Conservation (phyloP, 2,113 vertebrate genomes). For the Sakesphorus luctuosus region DNA sequence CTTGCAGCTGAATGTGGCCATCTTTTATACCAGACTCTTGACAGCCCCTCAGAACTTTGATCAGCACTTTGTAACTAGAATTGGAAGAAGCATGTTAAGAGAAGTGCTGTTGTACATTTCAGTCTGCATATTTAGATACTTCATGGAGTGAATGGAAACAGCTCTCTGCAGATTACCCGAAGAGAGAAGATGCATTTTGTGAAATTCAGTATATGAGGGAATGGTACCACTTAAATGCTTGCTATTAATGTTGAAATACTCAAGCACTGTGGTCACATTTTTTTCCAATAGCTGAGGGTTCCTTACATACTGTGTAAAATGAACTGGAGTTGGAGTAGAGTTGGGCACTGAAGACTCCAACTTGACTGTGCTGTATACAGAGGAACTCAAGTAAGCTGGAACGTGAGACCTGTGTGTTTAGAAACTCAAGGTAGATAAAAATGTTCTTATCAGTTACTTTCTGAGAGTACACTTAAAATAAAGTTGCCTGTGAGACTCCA, state of each 20-base stretch:
- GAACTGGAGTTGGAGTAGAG: neutral
- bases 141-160: neutral
- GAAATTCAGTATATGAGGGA: neutral
- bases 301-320: neutral
- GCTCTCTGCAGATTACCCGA: neutral
- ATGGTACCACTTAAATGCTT: neutral
- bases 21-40: neutral
- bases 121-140: neutral
- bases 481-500: neutral
- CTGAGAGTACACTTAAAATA: neutral
- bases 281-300: neutral
- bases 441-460: neutral
- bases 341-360: neutral
- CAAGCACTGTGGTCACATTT: neutral
- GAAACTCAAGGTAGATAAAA: neutral
- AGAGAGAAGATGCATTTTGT: neutral
- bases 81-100: neutral
- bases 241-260: neutral
- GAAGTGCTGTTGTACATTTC: neutral
- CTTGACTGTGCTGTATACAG: neutral
- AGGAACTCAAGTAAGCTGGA: neutral
- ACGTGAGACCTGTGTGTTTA: neutral
- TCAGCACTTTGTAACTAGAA: neutral
- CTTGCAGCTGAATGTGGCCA: neutral
- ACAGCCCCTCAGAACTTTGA: neutral